Evolutionary conservation across 2,888 invertebrate genomes (phyloP).

Genomic region (Ophion costatus): DNA sequence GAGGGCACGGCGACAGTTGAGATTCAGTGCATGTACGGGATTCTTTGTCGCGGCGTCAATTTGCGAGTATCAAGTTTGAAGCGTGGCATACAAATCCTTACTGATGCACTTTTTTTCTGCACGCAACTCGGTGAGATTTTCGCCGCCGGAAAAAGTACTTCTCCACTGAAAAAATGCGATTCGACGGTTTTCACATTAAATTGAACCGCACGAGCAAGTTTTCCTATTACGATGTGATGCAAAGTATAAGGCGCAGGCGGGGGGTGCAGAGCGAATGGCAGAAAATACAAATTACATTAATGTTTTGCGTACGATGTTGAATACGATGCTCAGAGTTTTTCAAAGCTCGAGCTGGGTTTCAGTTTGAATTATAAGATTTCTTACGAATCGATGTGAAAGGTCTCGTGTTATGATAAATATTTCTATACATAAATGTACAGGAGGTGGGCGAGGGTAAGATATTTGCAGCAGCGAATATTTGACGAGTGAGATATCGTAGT

Average conservation of each 20-base stretch:
- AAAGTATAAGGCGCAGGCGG: no score
- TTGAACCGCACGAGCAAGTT: slow-evolving; percentile 28
- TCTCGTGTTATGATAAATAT: neutral
- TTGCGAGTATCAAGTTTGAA: no score
- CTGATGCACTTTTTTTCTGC: neutral
- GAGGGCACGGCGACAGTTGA: no score
- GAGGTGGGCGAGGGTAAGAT: no score
- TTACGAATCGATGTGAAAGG: slow-evolving; percentile 7
- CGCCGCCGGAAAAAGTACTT: no score
- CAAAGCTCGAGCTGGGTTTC: slow-evolving; percentile 10
- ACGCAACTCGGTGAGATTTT: neutral
- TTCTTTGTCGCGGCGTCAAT: no score
- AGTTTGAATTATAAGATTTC: slow-evolving; percentile 33
- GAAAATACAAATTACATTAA: slow-evolving; percentile 34
- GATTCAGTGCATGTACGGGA: no score
- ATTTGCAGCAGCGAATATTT: no score
- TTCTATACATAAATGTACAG: neutral
- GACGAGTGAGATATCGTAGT: neutral
- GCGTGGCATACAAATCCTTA: no score
- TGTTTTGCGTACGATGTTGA: slow-evolving; percentile 8
- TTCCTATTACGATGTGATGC: slow-evolving; percentile 22
- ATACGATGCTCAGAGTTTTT: slow-evolving; percentile 35
- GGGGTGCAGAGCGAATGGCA: no score
- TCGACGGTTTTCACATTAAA: neutral
- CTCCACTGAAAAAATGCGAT: neutral